These are phyloP conservation scores for Eristalis pertinax DNA, from an alignment of 2,888 invertebrate genomes.

Conservation along the genomic window DNA sequence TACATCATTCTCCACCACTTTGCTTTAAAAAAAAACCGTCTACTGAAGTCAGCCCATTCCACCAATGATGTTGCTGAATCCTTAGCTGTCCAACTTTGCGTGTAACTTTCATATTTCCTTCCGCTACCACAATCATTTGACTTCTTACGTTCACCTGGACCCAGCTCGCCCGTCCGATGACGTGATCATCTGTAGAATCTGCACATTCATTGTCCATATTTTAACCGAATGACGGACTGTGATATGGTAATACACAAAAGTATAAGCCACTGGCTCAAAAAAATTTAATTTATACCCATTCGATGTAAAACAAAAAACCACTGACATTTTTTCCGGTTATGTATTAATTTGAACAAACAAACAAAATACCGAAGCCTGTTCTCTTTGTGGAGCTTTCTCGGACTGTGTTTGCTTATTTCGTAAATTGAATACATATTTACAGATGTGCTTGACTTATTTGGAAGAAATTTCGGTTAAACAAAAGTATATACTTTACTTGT, in stretches of 20 bases:
- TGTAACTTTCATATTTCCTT: too few relatives aligned
- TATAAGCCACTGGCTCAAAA: neutral
- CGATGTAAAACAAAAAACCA: neutral
- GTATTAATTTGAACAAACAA: neutral
- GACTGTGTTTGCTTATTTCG: neutral
- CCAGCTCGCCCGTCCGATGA: neutral
- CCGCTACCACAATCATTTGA: neutral
- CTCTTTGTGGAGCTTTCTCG: neutral
- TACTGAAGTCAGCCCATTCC: too few relatives aligned
- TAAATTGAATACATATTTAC: slow-evolving; percentile 7
- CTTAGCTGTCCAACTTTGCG: too few relatives aligned
- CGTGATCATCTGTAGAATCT: neutral
- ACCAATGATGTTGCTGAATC: too few relatives aligned
- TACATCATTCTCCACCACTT: too few relatives aligned
- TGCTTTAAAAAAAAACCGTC: too few relatives aligned
- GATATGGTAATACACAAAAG: neutral
- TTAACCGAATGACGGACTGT: slow-evolving; percentile 3
- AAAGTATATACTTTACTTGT: neutral
- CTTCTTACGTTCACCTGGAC: neutral
- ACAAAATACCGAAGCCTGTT: neutral
- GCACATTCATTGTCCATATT: slow-evolving; percentile 23
- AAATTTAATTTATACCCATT: neutral
- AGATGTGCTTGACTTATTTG: slow-evolving; percentile 29
- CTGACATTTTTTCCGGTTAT: neutral
- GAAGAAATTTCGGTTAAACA: slow-evolving; percentile 17